Evolutionary conservation across 2,113 vertebrate genomes (phyloP).

Genomic region (Oxyura jamaicensis): DNA sequence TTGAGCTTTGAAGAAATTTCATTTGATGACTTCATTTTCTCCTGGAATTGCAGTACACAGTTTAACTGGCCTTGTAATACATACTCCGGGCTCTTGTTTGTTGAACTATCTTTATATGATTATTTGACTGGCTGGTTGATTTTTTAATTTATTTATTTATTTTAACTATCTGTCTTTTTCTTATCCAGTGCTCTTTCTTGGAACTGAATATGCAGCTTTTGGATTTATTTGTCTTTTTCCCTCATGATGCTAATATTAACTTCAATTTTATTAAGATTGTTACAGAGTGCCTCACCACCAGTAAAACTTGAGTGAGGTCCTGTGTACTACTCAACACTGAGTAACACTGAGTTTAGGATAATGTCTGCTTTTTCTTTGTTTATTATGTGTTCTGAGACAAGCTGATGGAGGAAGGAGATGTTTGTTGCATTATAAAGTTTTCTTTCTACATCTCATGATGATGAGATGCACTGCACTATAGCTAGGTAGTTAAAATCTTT

Average conservation of each 20-base stretch:
- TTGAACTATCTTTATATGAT: neutral
- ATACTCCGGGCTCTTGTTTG: neutral
- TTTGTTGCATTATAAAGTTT: neutral
- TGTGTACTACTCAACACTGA: neutral
- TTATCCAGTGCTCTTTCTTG: neutral
- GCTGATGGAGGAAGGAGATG: neutral
- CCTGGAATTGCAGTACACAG: neutral
- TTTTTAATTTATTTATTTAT: neutral
- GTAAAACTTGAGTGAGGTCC: neutral
- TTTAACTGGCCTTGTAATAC: neutral
- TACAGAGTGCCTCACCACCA: neutral
- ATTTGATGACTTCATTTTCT: conserved; percentile 46
- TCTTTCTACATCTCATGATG: neutral
- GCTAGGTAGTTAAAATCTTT: neutral
- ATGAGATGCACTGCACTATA: neutral
- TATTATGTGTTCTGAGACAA: neutral
- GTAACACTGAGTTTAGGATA: neutral
- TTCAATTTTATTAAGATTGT: neutral
- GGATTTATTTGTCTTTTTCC: neutral
- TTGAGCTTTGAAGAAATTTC: conserved; percentile 1
- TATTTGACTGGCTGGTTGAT: neutral
- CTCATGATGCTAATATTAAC: neutral
- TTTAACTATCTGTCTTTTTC: neutral
- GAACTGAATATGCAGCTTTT: neutral
- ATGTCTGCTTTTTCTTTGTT: neutral